Percentiles rank a stretch among this genome's conserved stretches.
These are phyloP conservation scores for Mastacembelus armatus DNA, from an alignment of 2,797 vertebrate species.

Conservation along the genomic window DNA sequence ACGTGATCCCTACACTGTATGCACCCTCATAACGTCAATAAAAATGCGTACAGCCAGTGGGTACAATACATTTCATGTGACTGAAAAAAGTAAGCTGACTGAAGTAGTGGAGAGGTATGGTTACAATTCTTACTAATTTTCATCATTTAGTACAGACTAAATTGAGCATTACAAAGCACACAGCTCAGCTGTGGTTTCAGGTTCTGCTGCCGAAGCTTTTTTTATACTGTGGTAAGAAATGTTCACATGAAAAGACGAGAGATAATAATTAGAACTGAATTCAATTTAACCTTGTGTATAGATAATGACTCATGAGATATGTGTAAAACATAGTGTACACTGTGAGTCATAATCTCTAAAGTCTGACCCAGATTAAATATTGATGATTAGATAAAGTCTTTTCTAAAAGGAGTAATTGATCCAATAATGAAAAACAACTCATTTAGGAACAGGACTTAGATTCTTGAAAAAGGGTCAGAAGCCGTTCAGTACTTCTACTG, in stretches of 20 bases:
- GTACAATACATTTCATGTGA: not conserved
- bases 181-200: too few relatives aligned
- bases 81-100: not conserved
- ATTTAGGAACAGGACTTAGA: too few relatives aligned
- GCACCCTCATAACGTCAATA: slow-evolving; percentile 2
- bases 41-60: not conserved
- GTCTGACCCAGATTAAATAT: slow-evolving; percentile 10
- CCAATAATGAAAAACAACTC: too few relatives aligned
- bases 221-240: not conserved
- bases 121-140: too few relatives aligned
- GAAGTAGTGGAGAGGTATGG: too few relatives aligned
- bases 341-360: slow-evolving; percentile 3
- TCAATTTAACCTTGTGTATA: not conserved
- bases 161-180: too few relatives aligned
- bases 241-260: not conserved
- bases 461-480: too few relatives aligned
- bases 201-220: too few relatives aligned
- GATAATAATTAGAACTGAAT: too few relatives aligned
- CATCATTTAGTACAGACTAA: too few relatives aligned
- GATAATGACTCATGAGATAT: not conserved
- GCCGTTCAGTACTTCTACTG: too few relatives aligned
- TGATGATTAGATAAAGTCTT: not conserved
- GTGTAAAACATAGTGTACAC: not conserved
- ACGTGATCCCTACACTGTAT: slow-evolving; percentile 4
- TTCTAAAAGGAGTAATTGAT: too few relatives aligned